Base-by-base conservation (phyloP, 37 sponge, comb jelly and placozoan genomes). In the Tethya wilhelma region DNA sequence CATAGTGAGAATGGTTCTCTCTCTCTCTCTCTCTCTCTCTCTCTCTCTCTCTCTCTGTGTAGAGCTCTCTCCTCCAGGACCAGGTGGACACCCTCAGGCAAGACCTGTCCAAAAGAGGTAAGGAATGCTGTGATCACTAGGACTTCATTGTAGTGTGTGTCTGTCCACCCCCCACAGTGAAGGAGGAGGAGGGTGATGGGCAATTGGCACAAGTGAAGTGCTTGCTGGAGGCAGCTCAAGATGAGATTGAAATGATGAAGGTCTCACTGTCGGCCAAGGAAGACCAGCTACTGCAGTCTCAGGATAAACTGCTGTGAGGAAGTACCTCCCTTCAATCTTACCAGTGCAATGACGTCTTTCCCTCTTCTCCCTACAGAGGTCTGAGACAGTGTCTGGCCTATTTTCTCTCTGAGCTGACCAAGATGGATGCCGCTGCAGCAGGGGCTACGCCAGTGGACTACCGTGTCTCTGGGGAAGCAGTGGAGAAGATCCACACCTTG, bases 331-430 rank as follows among this genome's bases (percentile, higher is more conserved):
- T 11, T 31, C 31, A 36, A 30, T 65, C 41, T 37, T 36, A 37
- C 8, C 40, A 37, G 20, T 29, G 1, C 2, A 33, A 71, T 71
- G 43, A 31, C 20, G 23, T 23, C 37, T 22, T 56, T 20, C 19
- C 12, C 69, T 9, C 7, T 14, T 9, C 59, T n/a, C 2, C 37
- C 1, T 2, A 33, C 60, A 81, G 82, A 20, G 82, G 72, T 17
- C 32, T 81, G 62, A 71, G 82, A 38, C 82, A 81, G 59, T 81
- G 82, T 59, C 28, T 81, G 36, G 82, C 82, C 23, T 62, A 59
- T 42, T 71, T 81, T 37, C 45, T 71, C 6, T 71, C 82, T 5
- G 63, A 60, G 49, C 28, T 81, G 42, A 56, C n/a, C 7, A 20
- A 23, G 20, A 17, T 44, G 33, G 36, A 29, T 22, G 0, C 26